Base-by-base conservation (phyloP, 1,140 invertebrate species). In the Listronotus oregonensis region DNA sequence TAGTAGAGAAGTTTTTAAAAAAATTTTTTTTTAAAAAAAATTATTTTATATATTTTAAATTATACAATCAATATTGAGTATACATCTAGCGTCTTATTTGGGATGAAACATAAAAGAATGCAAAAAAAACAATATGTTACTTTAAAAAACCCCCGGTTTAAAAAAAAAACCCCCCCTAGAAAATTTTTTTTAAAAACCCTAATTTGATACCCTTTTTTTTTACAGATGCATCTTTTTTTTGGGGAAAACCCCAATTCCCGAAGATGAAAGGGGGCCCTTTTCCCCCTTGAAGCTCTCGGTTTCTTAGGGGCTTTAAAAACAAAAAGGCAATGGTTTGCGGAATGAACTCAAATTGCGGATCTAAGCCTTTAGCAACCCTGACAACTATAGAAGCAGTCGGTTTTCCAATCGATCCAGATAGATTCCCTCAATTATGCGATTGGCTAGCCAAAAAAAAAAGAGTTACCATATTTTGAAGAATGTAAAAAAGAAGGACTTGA, bases 291-390 rank as follows among this genome's bases (percentile, higher is more conserved):
- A 63, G 80, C 79, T 21, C 86, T 85, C 55, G 82, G 82, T 14
- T 80, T 85, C 27, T 67, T 86, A 7, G 84, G 50, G 75, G 69
- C 17, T 84, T 83, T 66, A 74, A 88, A 0, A 78, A 82, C 15
- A 81, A 78, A 0, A 74, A 75, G n/a, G 8, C 58, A 75, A 3
- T 88, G 83, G 75, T 67, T 85, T 9, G 85, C 83, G 85, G 8
- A 80, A 84, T 14, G 71, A 82, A 4, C 60, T 89, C 10, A 89
- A 2, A 80, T 90, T 39, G 89, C 87, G 18, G 89, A 87, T 71
- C 81, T 86, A 18, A 82, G 82, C 64, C 83, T 84, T 76, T 81
- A 1, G 79, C 82, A 14, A 81, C 80, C 3, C 76, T 85, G 2
- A 79, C 77, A 7, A 49, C 67, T 7, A 54, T 62, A 11, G 64